phyloP scores from a whole-genome alignment of 2,888 invertebrate genomes.

The Drosophila vallismaia region DNA sequence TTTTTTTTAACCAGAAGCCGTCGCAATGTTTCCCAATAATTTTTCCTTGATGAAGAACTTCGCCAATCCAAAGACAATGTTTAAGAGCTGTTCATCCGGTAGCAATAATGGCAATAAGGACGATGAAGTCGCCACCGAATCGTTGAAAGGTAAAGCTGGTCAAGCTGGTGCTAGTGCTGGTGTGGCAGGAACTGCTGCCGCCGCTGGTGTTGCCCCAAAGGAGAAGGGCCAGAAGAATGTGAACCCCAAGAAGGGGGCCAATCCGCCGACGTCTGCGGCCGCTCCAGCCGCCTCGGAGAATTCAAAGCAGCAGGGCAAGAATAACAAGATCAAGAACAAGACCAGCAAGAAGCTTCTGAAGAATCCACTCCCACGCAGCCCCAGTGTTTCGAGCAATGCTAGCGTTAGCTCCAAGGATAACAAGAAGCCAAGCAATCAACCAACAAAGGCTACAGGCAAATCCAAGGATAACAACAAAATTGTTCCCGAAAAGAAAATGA shows the following conservation, averaged over 20 bases:
- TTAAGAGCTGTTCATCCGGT: conserved; percentile 39
- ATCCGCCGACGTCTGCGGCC: background rate
- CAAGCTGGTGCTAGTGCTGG: background rate
- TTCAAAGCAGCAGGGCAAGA: background rate
- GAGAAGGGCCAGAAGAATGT: background rate
- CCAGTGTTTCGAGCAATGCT: background rate
- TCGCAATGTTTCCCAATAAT: conserved; percentile 51
- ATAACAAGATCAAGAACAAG: conserved; percentile 23
- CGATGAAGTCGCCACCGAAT: conserved; percentile 7
- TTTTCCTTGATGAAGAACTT: conserved; percentile 62
- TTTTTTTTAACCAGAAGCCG: background rate
- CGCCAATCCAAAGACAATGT: conserved; percentile 63
- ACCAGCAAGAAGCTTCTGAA: conserved; percentile 1
- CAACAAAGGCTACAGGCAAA: background rate
- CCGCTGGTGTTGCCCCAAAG: background rate
- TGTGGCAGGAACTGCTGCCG: background rate
- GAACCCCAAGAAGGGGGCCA: background rate
- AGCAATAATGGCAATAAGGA: background rate
- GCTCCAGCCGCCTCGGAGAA: background rate
- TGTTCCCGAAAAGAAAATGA: background rate
- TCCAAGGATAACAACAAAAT: background rate
- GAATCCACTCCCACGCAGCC: background rate
- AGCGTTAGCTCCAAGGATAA: background rate
- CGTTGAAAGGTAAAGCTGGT: background rate
- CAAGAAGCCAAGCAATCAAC: background rate